These are phyloP conservation scores for Rhinolophus sinicus DNA, from an alignment of 2,113 vertebrate species.

Conservation along the genomic window DNA sequence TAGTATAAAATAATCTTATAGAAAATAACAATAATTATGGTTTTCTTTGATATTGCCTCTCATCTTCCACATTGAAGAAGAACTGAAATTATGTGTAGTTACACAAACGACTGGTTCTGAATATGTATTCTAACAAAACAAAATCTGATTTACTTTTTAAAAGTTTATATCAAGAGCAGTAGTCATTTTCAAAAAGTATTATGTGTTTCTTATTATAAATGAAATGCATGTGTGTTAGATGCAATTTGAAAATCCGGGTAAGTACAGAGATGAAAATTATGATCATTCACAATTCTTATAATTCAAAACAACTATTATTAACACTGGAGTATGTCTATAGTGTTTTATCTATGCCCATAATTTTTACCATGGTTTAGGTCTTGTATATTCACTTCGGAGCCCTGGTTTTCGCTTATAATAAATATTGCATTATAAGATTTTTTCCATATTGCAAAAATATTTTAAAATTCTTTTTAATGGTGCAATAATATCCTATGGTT, in stretches of 20 bases:
- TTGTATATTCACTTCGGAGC: not conserved
- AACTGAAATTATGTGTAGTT: conserved; percentile 33
- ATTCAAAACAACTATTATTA: not conserved
- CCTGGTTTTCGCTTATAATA: conserved; percentile 9
- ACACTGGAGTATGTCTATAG: not conserved
- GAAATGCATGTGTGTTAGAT: not conserved
- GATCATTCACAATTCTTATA: not conserved
- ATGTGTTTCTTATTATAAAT: conserved; percentile 27
- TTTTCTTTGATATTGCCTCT: conserved; percentile 18
- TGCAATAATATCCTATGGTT: not conserved
- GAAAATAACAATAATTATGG: conserved; percentile 46
- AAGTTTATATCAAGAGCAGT: not conserved
- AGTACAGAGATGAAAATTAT: conserved; percentile 14
- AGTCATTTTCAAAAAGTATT: not conserved
- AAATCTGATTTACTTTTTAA: not conserved
- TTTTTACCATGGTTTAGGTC: not conserved
- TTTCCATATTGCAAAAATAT: not conserved
- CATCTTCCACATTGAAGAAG: not conserved
- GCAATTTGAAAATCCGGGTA: not conserved
- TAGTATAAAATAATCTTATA: conserved; percentile 35
- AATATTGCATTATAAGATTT: not conserved
- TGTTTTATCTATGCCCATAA: not conserved
- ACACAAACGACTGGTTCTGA: conserved; percentile 5
- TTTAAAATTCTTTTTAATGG: not conserved
- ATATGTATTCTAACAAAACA: not conserved